Base-by-base conservation (phyloP, 2,113 vertebrate species). In the Cyrtonyx montezumae region DNA sequence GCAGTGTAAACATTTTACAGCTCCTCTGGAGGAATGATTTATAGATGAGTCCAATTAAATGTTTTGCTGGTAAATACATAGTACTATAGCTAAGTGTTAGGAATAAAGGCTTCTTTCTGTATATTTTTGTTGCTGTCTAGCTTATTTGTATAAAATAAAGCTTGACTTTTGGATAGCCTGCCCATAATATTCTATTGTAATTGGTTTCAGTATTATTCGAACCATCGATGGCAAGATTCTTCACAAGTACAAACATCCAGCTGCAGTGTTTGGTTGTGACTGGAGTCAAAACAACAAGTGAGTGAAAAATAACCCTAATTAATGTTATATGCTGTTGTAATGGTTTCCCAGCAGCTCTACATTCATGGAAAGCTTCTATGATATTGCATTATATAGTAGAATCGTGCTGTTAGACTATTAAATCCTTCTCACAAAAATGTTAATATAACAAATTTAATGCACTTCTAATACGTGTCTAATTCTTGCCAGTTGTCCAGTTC, bases 241-340 rank as follows among this genome's bases (percentile, higher is more conserved):
- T 43, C 99, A 99, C 90, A 99, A 98, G 90, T 99, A 99, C 96
- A 99, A 98, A 93, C 99, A 99, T 94, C 99, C 99, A 28, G 98
- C 99, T 68, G 98, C 99, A 11, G 99, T 99, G 36, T 99, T 99
- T 87, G 99, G 99, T 36, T 99, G 99, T 96, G 99, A 99, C 34
- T 99, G 99, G 99, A 99, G 99, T 95, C 99, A 99, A 95, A 99
- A 99, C 91, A 99, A 99, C 97, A 99, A 99, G 99, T 99, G 97
- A 98, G 99, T 97, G 58, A 80, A 78, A 59, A 73, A 58, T 58
- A 45, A 65, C 8, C 11, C 21, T 55, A 84, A 84, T 11, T 73
- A 25, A 61, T 59, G 36, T 17, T 42, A 49, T 59, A 78, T 95
- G 15, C 26, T 67, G 18, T 82, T 71, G 48, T 74, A 88, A 77